These are phyloP conservation scores for Zaprionus lachaisei DNA, from an alignment of 1,140 invertebrate genomes.

Conservation along the genomic window DNA sequence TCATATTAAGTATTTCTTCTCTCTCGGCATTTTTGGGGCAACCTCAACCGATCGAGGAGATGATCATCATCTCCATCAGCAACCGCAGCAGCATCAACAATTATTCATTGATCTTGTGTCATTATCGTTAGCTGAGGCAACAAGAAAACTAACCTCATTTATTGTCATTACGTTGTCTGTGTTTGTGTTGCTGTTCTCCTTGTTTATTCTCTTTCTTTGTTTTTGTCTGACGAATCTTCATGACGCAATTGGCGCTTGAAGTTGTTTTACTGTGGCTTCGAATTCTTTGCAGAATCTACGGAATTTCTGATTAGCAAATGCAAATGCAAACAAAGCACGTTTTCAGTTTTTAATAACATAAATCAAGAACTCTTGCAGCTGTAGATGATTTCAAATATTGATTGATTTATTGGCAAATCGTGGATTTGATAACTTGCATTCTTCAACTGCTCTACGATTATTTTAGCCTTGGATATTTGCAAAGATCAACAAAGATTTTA, in stretches of 20 bases:
- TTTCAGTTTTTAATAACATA: conserved; percentile 41
- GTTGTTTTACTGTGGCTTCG: conserved; percentile 19
- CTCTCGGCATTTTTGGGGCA: conserved; percentile 2
- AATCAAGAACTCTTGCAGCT: conserved; percentile 47
- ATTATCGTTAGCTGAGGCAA: conserved; percentile 28
- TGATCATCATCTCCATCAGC: background rate
- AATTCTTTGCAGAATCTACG: conserved; percentile 37
- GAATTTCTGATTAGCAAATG: conserved; percentile 32
- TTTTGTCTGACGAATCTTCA: conserved; percentile 35
- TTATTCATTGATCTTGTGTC: conserved; percentile 46
- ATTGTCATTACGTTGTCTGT: conserved; percentile 37
- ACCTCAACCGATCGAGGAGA: conserved; percentile 19
- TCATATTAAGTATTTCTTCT: background rate
- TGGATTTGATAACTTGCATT: background rate
- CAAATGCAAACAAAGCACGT: conserved; percentile 46
- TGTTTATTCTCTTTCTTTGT: conserved; percentile 13
- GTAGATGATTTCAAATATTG: conserved; percentile 29
- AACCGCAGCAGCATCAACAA: background rate
- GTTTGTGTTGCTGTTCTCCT: conserved; percentile 6
- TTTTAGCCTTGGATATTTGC: background rate
- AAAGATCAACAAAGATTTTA: background rate
- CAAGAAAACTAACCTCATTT: conserved; percentile 50
- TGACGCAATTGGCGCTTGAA: conserved; percentile 40
- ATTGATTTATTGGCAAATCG: conserved; percentile 45
- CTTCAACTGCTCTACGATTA: background rate